phyloP scores from a whole-genome alignment of 1,140 invertebrate species.

The Plectrocnemia conspersa region DNA sequence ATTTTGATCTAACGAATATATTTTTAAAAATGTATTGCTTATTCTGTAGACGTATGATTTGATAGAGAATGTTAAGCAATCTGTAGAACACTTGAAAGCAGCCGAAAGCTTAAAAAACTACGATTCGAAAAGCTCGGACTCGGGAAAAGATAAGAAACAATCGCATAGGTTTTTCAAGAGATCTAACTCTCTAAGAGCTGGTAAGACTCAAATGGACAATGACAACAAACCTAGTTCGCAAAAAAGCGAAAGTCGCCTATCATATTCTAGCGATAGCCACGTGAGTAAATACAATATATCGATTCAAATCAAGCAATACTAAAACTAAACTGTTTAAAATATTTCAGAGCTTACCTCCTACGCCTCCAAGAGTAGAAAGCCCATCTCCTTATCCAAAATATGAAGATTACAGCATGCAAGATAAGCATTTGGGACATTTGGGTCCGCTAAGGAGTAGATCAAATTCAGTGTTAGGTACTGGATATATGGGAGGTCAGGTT shows the following conservation, averaged over 20 bases:
- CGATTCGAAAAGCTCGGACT: conserved; percentile 21
- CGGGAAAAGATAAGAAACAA: conserved; percentile 27
- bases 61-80: conserved; percentile 35
- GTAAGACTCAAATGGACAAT: conserved; percentile 34
- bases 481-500: neutral
- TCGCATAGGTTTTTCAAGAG: conserved; percentile 42
- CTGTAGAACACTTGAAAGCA: conserved; percentile 18
- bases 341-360: conserved; percentile 38
- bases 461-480: conserved; percentile 30
- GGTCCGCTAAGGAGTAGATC: conserved; percentile 33
- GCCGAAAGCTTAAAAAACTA: conserved; percentile 21
- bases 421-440: conserved; percentile 27
- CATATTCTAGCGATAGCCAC: conserved; percentile 60
- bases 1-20: conserved; percentile 1
- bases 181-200: conserved; percentile 47
- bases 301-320: neutral
- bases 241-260: conserved; percentile 53
- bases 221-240: conserved; percentile 39
- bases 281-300: conserved; percentile 41
- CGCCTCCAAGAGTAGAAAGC: conserved; percentile 37
- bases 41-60: conserved; percentile 44
- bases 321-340: neutral
- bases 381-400: conserved; percentile 31
- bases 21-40: conserved; percentile 22
- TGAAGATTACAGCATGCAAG: conserved; percentile 20